These are phyloP conservation scores for Tylochromis polylepis DNA, from an alignment of 2,113 vertebrate genomes.

Conservation along the genomic window DNA sequence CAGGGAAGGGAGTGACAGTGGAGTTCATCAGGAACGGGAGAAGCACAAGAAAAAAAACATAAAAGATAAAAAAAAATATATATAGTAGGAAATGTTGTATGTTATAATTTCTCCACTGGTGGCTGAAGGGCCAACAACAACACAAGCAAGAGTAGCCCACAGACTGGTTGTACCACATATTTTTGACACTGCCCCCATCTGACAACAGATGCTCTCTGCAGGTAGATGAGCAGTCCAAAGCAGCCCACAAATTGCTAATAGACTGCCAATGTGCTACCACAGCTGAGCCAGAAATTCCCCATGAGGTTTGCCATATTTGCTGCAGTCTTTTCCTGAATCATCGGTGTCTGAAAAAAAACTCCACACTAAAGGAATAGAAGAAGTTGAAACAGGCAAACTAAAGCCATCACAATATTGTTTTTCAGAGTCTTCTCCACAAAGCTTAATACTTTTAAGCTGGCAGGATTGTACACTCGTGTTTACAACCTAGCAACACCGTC, in stretches of 20 bases:
- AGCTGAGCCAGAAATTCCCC: background rate
- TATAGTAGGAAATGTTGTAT: no score
- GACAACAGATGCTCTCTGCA: background rate
- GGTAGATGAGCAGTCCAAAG: background rate
- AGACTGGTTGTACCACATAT: background rate
- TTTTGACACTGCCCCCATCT: background rate
- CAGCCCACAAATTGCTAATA: background rate
- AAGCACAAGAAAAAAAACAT: background rate
- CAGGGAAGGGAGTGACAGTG: background rate
- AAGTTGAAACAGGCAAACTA: rapidly evolving
- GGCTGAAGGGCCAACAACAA: background rate
- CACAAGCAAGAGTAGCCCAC: background rate
- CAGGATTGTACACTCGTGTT: background rate
- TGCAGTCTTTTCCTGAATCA: background rate
- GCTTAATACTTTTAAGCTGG: background rate
- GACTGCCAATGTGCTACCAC: background rate
- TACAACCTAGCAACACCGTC: background rate
- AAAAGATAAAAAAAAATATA: no score
- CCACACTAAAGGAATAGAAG: background rate
- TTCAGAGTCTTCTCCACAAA: background rate
- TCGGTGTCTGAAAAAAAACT: background rate
- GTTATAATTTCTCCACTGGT: background rate
- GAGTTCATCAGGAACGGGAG: background rate
- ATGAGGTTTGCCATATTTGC: background rate
- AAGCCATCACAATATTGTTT: background rate